Evolutionary conservation across 2,797 vertebrate genomes (phyloP), one percentile per base, ranked within the genome.

Genomic region (Lepus townsendii): DNA sequence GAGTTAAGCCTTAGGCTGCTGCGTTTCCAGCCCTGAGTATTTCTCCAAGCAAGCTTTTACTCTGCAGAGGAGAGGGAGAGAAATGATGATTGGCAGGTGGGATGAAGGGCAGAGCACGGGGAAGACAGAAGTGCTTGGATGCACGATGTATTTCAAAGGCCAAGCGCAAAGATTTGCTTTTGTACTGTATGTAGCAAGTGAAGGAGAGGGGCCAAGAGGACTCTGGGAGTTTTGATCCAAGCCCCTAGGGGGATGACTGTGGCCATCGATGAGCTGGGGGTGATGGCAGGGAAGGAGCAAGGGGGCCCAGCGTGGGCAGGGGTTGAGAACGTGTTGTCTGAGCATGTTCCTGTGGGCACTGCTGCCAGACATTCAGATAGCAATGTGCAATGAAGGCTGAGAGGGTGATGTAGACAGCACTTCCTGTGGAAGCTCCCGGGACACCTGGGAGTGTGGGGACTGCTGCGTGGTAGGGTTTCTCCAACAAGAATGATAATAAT

Each of bases 171-270:
- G 16, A 71, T 78, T 68, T 57, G 5, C 17, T 71, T 47, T 65
- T 72, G n/a, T 66, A 77, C 73, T 7, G 1, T 50, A 38, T 27
- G 3, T 50, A 24, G 12, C 2, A 0, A 84, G 1, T 63, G 13
- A 65, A 65, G 19, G 17, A 60, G 22, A 89, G 62, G 20, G 83
- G 6, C 47, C 84, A 78, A 69, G 24, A 24, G 75, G 24, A 72
- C 9, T 11, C 42, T 7, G 54, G 32, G 9, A 75, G 3, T 80
- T 66, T 30, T 17, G 19, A 2, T 75, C 47, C 76, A 73, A 82
- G 32, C 24, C 63, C 0, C 14, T 14, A 16, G 1, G 1, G 20
- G 0, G 8, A 42, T n/a, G 2, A 50, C 4, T 2, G 12, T 22
- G 35, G 5, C 54, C 7, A 16, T 77, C 42, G 57, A 5, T 78